Evolutionary conservation across 1,140 invertebrate species (phyloP), one percentile per base, ranked within the genome.

Genomic region (Andricus grossulariae): DNA sequence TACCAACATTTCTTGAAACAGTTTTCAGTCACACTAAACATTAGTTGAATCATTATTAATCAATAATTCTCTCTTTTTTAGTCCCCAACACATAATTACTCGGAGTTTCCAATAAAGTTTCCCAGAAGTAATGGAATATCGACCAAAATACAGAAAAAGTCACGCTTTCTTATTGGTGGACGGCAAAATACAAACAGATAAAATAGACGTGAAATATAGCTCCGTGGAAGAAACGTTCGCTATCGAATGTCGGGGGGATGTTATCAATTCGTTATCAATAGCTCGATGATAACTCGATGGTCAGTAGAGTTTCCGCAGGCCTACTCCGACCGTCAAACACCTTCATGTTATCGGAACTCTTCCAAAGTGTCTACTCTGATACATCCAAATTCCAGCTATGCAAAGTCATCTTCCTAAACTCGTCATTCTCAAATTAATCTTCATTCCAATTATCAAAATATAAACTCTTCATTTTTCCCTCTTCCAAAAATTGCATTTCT

Each of bases 201-300:
- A 66, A 66, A 66, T 39, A 66, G 32, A 66, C 25, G 25, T 66
- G 25, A 66, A 66, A 66, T 39, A 13, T 45, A 45, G 10, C 39
- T 45, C 39, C 39, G 39, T 45, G 70, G 25, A 32, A 13, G 45
- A 19, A 39, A 49, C 16, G 60, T 66, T 74, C 50, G 74, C 80
- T 84, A 83, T 82, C 73, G 52, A 79, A 19, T 51, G 71, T 49
- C 55, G 71, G 51, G 19, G 21, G 15, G 60, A 76, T 81, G 57
- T 51, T 82, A 85, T 83, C 83, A 75, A 71, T 21, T 21, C 15
- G 79, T 85, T 85, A 86, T 86, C 81, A 76, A 71, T 49, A 79
- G 76, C 45, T 50, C 11, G 5, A 16, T 82, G 85, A 87, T 85
- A 86, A 86, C 57, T 79, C 25, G 71, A 54, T 73, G 45, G 66